A percentile compares a stretch with the other conserved stretches of the same genome.
Conservation (phyloP, 92 coral and sea anemone species). For the Parazoanthus atlanticus region DNA sequence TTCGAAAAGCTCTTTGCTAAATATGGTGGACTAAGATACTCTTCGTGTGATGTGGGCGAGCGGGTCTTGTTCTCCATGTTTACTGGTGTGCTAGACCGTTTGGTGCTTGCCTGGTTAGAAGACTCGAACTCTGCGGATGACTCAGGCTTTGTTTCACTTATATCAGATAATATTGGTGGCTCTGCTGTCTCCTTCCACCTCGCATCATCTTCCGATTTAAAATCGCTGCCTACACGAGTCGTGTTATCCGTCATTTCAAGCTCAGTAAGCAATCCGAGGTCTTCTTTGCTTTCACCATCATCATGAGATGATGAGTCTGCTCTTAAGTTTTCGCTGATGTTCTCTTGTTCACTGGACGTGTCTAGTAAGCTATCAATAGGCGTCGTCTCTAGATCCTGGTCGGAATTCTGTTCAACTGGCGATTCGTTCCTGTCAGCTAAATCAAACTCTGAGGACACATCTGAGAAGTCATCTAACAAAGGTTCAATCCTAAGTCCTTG, state of each 20-base stretch:
- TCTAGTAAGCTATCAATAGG: not conserved
- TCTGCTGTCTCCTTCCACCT: not conserved
- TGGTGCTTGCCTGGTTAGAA: not conserved
- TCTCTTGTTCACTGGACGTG: not conserved
- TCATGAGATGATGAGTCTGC: not conserved
- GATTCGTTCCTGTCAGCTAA: conserved; percentile 60
- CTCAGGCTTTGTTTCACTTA: not conserved
- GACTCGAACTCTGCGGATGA: not conserved
- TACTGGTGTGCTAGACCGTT: conserved; percentile 6
- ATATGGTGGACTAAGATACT: conserved; percentile 29
- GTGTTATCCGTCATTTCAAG: not conserved
- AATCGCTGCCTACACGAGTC: not conserved
- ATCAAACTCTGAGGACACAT: conserved; percentile 83
- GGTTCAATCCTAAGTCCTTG: not conserved
- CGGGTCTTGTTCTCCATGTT: not conserved
- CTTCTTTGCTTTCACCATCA: not conserved
- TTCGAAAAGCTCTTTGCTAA: conserved; percentile 55
- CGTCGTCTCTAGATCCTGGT: conserved; percentile 29
- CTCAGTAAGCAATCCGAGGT: not conserved
- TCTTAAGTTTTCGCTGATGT: not conserved
- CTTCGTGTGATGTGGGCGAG: conserved; percentile 8
- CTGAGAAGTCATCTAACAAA: conserved; percentile 51
- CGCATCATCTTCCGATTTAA: not conserved
- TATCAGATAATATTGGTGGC: not conserved
- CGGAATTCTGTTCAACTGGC: conserved; percentile 32